A percentile compares a stretch with the other conserved stretches of the same genome.
phyloP scores from a whole-genome alignment of 2,888 invertebrate genomes.

The Ephialtes manifestator region DNA sequence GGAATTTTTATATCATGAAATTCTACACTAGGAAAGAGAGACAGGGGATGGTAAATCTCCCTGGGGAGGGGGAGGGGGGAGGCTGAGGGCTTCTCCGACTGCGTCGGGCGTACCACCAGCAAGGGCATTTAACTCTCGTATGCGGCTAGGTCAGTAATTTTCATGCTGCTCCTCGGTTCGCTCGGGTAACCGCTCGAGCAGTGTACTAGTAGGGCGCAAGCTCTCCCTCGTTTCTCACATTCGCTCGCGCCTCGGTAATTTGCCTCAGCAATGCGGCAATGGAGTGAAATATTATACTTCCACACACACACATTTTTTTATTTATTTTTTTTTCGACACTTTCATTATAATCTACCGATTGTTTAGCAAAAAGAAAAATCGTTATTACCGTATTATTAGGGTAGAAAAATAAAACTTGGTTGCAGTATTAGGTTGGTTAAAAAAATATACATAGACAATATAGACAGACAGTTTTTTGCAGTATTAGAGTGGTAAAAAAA shows the following conservation, averaged over 20 bases:
- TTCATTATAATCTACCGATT: not conserved
- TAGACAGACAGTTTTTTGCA: no score
- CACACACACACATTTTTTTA: no score
- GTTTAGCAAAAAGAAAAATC: not conserved
- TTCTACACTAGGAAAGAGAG: not conserved
- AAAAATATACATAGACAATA: no score
- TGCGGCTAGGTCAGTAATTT: constrained; percentile 66
- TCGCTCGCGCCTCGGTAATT: constrained; percentile 62
- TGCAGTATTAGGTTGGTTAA: no score
- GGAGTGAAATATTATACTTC: constrained; percentile 37
- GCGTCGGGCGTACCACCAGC: constrained; percentile 14
- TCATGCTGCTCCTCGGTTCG: constrained; percentile 43
- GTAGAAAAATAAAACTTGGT: not conserved
- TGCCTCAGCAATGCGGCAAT: constrained; percentile 63
- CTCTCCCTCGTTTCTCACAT: constrained; percentile 17
- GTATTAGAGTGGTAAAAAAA: no score
- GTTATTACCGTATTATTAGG: not conserved
- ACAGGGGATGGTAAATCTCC: constrained; percentile 7
- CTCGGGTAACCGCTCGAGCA: constrained; percentile 18
- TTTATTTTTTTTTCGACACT: not conserved
- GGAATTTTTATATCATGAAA: constrained; percentile 25
- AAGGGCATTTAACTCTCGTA: constrained; percentile 60
- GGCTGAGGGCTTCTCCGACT: constrained; percentile 19
- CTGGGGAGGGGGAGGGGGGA: not conserved
- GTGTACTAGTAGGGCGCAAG: not conserved